A percentile compares a stretch with the other conserved stretches of the same genome.
phyloP scores from a whole-genome alignment of 2,113 vertebrate species.

The Odocoileus virginianus region DNA sequence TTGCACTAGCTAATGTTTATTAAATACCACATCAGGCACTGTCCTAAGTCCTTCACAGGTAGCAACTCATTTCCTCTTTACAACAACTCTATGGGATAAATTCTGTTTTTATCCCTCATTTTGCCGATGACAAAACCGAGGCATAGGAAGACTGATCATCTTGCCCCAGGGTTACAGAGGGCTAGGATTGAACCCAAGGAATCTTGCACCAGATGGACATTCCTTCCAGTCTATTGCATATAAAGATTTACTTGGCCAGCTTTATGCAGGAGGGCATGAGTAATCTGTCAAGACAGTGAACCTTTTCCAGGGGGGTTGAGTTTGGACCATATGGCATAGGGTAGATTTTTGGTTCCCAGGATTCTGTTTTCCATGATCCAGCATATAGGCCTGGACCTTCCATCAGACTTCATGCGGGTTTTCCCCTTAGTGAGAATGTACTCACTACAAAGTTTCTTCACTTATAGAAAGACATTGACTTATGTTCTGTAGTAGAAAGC shows the following conservation, averaged over 20 bases:
- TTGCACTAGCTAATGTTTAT: not conserved
- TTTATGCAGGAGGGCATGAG: not conserved
- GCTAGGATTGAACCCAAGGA: not conserved
- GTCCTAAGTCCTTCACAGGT: not conserved
- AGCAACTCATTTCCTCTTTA: not conserved
- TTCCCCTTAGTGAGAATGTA: not conserved
- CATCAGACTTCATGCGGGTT: not conserved
- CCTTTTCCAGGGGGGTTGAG: not conserved
- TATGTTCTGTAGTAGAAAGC: not conserved
- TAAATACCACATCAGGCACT: not conserved
- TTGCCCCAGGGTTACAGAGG: not conserved
- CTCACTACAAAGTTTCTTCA: not conserved
- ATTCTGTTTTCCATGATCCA: not conserved
- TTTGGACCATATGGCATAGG: not conserved
- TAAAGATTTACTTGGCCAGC: not conserved
- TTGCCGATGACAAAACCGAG: not conserved
- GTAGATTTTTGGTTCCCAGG: not conserved
- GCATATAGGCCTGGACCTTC: not conserved
- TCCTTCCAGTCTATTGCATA: not conserved
- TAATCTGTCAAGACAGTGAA: not conserved
- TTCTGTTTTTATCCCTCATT: not conserved
- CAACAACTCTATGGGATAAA: not conserved
- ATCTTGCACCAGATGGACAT: not conserved
- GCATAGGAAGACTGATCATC: not conserved
- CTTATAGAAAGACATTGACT: not conserved